Conservation (phyloP, 92 coral and sea anemone species). For the Parazoanthus atlanticus region DNA sequence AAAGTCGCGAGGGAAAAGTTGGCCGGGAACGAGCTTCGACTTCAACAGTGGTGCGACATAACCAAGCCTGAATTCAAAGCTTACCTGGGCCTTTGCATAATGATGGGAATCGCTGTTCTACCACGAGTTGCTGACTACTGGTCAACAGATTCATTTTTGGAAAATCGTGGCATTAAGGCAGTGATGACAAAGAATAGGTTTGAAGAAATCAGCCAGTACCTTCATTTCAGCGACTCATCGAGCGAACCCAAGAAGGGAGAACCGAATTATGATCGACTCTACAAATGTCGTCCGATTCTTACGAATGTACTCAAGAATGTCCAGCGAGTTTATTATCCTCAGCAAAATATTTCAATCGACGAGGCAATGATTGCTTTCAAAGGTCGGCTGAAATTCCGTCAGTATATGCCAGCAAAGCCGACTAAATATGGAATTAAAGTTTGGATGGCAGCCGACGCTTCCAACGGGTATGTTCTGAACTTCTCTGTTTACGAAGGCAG, state of each 20-base stretch:
- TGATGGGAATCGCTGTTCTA: not conserved
- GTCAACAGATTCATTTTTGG: no score
- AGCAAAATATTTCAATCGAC: slow-evolving; percentile 34
- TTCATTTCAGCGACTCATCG: not conserved
- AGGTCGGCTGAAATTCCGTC: not conserved
- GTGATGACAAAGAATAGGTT: slow-evolving; percentile 14
- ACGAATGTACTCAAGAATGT: slow-evolving; percentile 11
- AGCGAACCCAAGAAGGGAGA: not conserved
- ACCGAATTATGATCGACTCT: not conserved
- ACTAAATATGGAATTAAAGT: no score
- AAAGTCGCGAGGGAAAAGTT: no score
- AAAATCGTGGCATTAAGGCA: no score
- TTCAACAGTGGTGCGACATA: no score
- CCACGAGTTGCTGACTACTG: slow-evolving; percentile 4
- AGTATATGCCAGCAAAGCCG: no score
- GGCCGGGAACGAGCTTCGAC: no score
- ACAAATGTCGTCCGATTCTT: slow-evolving; percentile 1
- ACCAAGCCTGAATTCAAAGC: no score
- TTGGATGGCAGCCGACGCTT: no score
- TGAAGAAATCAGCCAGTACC: slow-evolving; percentile 10
- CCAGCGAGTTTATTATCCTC: not conserved
- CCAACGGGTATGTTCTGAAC: slow-evolving; percentile 32
- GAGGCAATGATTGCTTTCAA: slow-evolving; percentile 40
- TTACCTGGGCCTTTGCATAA: slow-evolving; percentile 14
- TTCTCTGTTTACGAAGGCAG: not conserved